These are phyloP conservation scores for Dendrolimus pini DNA, from an alignment of 2,888 invertebrate species.

Conservation along the genomic window DNA sequence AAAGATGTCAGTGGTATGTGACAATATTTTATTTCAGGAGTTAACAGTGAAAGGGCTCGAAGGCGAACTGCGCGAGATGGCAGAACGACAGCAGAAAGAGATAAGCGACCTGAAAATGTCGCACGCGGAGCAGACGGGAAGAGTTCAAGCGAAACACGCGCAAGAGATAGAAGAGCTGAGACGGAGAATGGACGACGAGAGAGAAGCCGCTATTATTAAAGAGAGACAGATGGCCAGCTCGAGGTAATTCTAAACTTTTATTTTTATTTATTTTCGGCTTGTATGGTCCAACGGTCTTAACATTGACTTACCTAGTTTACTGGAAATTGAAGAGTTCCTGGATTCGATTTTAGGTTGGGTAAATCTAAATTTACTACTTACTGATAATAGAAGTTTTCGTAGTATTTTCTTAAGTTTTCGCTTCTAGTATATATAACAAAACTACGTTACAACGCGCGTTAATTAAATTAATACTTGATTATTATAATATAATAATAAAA, in stretches of 20 bases:
- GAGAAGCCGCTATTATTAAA: constrained; percentile 55
- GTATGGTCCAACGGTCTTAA: too few relatives aligned
- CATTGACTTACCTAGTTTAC: too few relatives aligned
- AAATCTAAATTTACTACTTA: too few relatives aligned
- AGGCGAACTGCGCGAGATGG: constrained; percentile 88
- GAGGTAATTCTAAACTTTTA: constrained; percentile 30
- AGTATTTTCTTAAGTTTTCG: too few relatives aligned
- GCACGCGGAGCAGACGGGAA: constrained; percentile 55
- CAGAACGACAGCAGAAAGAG: constrained; percentile 81
- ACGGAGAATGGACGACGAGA: constrained; percentile 69
- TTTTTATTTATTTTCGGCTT: background rate
- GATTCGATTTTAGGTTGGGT: too few relatives aligned
- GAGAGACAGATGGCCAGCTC: constrained; percentile 64
- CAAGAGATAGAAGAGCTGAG: constrained; percentile 68
- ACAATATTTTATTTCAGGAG: constrained; percentile 63
- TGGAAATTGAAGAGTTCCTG: too few relatives aligned
- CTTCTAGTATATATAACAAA: too few relatives aligned
- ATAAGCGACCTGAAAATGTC: constrained; percentile 69
- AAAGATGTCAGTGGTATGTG: too few relatives aligned
- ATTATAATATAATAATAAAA: too few relatives aligned
- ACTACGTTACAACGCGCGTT: too few relatives aligned
- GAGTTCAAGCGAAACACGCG: constrained; percentile 56
- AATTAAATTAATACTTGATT: too few relatives aligned
- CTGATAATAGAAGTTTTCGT: too few relatives aligned
- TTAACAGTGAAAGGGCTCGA: constrained; percentile 92